Percentiles rank a stretch among this genome's conserved stretches.
phyloP scores from a whole-genome alignment of 2,113 vertebrate species.

The Circaetus cinerascens region DNA sequence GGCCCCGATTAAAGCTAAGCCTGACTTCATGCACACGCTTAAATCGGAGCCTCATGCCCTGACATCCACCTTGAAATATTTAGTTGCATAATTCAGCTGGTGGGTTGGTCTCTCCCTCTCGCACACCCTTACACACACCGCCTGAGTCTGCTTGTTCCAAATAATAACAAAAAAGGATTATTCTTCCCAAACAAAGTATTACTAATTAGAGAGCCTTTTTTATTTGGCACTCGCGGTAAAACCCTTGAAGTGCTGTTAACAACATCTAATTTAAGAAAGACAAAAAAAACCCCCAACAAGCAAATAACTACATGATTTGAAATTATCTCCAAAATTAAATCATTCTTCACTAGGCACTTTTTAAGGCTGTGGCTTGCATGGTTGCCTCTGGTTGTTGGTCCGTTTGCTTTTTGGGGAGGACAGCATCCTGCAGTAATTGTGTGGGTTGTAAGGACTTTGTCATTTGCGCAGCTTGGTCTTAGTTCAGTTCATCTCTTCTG shows the following conservation, averaged over 20 bases:
- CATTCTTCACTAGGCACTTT: neutral
- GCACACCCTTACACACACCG: neutral
- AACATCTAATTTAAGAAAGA: neutral
- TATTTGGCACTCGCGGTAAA: neutral
- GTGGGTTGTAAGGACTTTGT: neutral
- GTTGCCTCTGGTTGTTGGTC: neutral
- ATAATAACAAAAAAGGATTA: neutral
- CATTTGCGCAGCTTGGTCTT: rapidly evolving
- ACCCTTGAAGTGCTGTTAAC: neutral
- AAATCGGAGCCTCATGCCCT: neutral
- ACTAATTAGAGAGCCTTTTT: neutral
- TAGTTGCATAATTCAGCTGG: neutral
- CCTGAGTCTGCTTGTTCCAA: neutral
- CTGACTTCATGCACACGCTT: rapidly evolving
- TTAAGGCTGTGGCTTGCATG: neutral
- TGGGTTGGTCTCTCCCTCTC: neutral
- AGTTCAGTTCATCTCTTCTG: neutral
- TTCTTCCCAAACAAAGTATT: constrained; percentile 16
- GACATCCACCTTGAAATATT: neutral
- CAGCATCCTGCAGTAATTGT: rapidly evolving
- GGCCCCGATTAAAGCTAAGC: neutral
- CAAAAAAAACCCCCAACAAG: neutral
- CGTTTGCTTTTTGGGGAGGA: neutral
- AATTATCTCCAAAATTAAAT: neutral
- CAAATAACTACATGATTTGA: neutral